phyloP scores from a whole-genome alignment of 1,140 invertebrate species.

The Heterodera carotae region DNA sequence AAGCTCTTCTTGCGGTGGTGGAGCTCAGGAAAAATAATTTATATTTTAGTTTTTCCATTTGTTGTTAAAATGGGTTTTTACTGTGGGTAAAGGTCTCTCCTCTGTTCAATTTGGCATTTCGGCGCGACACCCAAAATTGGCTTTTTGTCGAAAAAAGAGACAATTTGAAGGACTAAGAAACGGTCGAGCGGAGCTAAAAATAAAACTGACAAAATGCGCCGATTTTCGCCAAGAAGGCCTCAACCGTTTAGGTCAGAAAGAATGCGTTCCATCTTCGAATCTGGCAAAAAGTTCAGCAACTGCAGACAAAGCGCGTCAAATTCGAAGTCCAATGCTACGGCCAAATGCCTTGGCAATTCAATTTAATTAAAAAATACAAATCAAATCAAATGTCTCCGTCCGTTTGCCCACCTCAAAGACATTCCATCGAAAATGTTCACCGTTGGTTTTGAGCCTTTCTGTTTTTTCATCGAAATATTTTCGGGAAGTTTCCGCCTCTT shows the following conservation, averaged over 20 bases:
- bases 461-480: slow-evolving; percentile 3
- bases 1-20: slow-evolving; percentile 39
- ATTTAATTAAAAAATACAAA: background rate
- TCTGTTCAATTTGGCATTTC: background rate
- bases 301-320: background rate
- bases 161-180: slow-evolving; percentile 9
- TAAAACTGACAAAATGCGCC: background rate
- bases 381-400: no score
- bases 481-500: background rate
- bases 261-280: background rate
- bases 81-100: slow-evolving; percentile 22
- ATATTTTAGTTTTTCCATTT: background rate
- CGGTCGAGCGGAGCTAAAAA: slow-evolving; percentile 20
- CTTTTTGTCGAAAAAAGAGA: slow-evolving; percentile 10
- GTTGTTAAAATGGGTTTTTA: slow-evolving; percentile 2
- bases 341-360: background rate
- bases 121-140: slow-evolving; percentile 18
- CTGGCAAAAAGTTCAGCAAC: background rate
- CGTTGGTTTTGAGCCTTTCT: background rate
- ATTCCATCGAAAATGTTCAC: slow-evolving; percentile 10
- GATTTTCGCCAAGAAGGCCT: background rate
- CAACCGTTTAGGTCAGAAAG: background rate
- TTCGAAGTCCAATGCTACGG: background rate
- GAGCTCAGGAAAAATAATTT: slow-evolving; percentile 24
- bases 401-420: background rate